Percentiles rank a stretch among this genome's conserved stretches.
Conservation (phyloP, 2,113 vertebrate species). For the Amia ocellicauda region DNA sequence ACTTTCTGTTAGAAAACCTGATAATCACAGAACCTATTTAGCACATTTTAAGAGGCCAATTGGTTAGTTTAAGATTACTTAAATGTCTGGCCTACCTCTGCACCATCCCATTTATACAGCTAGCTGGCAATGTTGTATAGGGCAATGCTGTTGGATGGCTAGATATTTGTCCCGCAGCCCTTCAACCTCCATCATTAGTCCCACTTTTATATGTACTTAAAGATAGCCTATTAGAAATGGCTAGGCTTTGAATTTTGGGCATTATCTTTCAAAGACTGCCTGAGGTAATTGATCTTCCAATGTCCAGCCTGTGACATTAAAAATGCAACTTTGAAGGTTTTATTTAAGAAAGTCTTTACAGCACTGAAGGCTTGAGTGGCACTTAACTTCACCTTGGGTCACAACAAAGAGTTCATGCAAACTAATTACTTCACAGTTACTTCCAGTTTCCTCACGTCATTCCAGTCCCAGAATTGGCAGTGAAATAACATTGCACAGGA, state of each 20-base stretch:
- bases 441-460: not conserved
- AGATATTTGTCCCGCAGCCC: not conserved
- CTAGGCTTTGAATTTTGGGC: constrained; percentile 12
- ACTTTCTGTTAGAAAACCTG: too few relatives aligned
- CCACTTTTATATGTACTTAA: constrained; percentile 2
- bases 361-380: not conserved
- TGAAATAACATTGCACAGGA: not conserved
- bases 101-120: too few relatives aligned
- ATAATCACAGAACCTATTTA: too few relatives aligned
- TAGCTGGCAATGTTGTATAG: too few relatives aligned
- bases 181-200: constrained; percentile 11
- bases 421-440: constrained; percentile 20
- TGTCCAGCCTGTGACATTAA: constrained; percentile 15
- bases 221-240: not conserved
- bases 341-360: constrained; percentile 25
- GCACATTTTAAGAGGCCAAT: too few relatives aligned
- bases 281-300: constrained; percentile 17
- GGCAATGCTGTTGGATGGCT: too few relatives aligned
- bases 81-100: too few relatives aligned
- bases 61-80: too few relatives aligned
- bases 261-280: constrained; percentile 12
- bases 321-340: constrained; percentile 25
- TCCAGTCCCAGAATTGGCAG: not conserved
- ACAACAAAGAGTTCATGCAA: constrained; percentile 17
- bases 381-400: constrained; percentile 3